Evolutionary conservation across 2,888 invertebrate genomes (phyloP), one percentile per base, ranked within the genome.

Genomic region (Thysanoteuthis rhombus): DNA sequence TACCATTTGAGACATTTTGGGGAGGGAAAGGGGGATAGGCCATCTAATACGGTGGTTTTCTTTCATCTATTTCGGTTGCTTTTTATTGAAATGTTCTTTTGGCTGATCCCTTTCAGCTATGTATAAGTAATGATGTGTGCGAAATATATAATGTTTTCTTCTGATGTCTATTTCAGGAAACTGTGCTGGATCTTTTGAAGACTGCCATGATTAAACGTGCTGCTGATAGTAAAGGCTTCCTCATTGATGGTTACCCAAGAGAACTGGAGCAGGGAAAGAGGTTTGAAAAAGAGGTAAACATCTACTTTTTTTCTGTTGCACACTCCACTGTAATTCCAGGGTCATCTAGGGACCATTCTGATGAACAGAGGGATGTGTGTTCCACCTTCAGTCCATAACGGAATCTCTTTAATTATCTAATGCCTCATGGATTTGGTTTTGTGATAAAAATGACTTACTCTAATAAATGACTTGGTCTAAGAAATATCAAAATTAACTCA

Each of bases 231-330:
- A 98, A 98, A 95, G 99, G 99, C 0, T 98, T 99, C 93, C 98
- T 99, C 94, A 98, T 99, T 93, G 99, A 99, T 96, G 99, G 99
- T 0, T 99, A 98, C 97, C 99, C 99, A 0, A 97, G 99, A 94
- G 99, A 99, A 96, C 97, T 99, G 96, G 98, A 98, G 93, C 99
- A 99, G 97, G 98, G 98, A 95, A 98, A 98, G 93, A 98, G 98
- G 96, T 99, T 99, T 97, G 98, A 99, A 97, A 98, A 97, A 94
- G 98, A 99, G 98, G 99, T 99, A 96, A 95, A 32, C n/a, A n/a
- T 75, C 75, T 25, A 75, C 75, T 36, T 75, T 75, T n/a, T 36
- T 75, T 75, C 36, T 32, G n/a, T 75, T 75, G n/a, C 16, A n/a
- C 12, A 75, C 19, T n/a, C n/a, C n/a, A 75, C 75, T 75, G n/a